Evolutionary conservation across 37 sponge, comb jelly and placozoan genomes (phyloP), one percentile per base, ranked within the genome.

Genomic region (Axinella damicornis): DNA sequence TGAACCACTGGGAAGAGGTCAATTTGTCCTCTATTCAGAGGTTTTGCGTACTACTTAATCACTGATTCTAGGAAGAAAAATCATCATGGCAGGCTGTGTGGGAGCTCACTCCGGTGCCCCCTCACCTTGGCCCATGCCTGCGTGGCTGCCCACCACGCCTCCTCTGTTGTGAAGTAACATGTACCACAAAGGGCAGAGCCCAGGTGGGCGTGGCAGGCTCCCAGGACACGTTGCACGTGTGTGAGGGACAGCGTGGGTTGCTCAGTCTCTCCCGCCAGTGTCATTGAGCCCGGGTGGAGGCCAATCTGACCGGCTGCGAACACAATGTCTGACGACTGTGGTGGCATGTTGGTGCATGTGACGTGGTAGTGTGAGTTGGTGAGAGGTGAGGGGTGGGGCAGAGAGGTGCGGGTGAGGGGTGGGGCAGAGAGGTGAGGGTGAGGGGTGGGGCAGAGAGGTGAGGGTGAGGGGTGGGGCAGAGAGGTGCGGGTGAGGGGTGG

Each of bases 251-350:
- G 69, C 21, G 77, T 30, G 12, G 86, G 66, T 60, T 89, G 89
- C 12, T 67, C 25, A 19, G 35, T 18, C 22, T 66, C 27, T 5
- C 20, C 36, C 11, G 77, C 63, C 30, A 90, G 65, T 12, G 46
- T 17, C 88, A 87, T 91, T 2, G 22, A 0, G 25, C 56, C 37
- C 21, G 85, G 85, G 37, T 67, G 70, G 18, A 88, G 72, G 0
- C 85, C 96, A 63, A 95, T 95, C 73, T 93, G 94, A n/a, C 96
- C 96, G 76, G 96, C 90, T 11, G 55, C 24, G 28, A 85, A 80
- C 53, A 95, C 88, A n/a, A 83, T 11, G 6, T 65, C 24, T 4
- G 53, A 53, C 0, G 81, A 70, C 94, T 94, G 69, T 17, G n/a
- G n/a, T n/a, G n/a, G n/a, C n/a, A n/a, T n/a, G n/a, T n/a, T n/a